A percentile compares a stretch with the other conserved stretches of the same genome.
Conservation (phyloP, 1,140 invertebrate genomes). For the Pristionchus pacificus region DNA sequence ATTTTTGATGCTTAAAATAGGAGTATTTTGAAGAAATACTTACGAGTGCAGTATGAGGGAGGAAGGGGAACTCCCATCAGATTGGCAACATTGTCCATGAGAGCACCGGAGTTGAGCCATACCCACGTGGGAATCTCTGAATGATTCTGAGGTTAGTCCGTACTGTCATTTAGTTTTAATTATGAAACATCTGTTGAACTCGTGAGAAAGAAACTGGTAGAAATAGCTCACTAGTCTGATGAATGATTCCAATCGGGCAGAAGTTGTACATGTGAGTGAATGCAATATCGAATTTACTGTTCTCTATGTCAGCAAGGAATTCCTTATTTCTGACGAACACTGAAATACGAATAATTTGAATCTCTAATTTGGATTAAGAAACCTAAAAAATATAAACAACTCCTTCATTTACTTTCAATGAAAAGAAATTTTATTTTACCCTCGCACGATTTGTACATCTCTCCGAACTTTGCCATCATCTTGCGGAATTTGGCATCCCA, state of each 20-base stretch:
- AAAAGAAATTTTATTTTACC: constrained; percentile 4
- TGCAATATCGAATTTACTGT: constrained; percentile 16
- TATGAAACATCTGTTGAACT: no score
- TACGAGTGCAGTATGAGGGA: not conserved
- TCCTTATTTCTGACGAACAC: constrained; percentile 1
- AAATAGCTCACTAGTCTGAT: not conserved
- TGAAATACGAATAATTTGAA: no score
- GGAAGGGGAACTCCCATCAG: constrained; percentile 16
- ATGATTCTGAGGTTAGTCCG: no score
- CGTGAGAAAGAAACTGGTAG: not conserved
- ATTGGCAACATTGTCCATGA: constrained; percentile 16
- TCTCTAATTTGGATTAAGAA: no score
- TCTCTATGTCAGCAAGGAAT: constrained; percentile 2
- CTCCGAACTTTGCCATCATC: not conserved
- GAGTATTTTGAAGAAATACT: no score
- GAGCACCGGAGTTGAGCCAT: constrained; percentile 13
- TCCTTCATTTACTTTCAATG: not conserved
- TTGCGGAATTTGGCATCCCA: not conserved
- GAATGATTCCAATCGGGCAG: constrained; percentile 19
- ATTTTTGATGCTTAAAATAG: no score
- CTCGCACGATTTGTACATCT: constrained; percentile 6
- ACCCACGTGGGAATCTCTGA: constrained; percentile 22
- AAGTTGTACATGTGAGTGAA: constrained; percentile 19
- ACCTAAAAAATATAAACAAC: no score
- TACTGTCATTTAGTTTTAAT: not conserved